A percentile compares a stretch with the other conserved stretches of the same genome.
Evolutionary conservation across 1,140 invertebrate species (phyloP).

Genomic region (Zaprionus kolodkinae): DNA sequence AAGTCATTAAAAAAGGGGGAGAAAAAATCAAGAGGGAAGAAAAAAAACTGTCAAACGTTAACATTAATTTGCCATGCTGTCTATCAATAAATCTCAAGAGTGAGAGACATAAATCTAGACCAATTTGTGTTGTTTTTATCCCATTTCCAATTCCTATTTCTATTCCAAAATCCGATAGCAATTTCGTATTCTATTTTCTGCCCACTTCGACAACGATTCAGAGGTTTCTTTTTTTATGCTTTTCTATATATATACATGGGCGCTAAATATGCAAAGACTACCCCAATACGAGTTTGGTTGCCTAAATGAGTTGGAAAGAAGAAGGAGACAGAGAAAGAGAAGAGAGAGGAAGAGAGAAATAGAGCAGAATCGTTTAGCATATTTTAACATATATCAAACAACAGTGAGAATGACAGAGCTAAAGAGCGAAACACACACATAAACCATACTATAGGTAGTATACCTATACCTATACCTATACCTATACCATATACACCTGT

Average conservation of each 20-base stretch:
- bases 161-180: constrained; percentile 14
- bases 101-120: constrained; percentile 62
- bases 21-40: neutral
- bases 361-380: constrained; percentile 72
- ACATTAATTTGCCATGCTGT: constrained; percentile 67
- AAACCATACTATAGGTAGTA: no score
- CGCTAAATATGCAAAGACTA: constrained; percentile 72
- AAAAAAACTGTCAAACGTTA: constrained; percentile 64
- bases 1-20: constrained; percentile 24
- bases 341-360: constrained; percentile 9
- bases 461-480: neutral
- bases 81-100: constrained; percentile 69
- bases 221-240: constrained; percentile 15
- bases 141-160: constrained; percentile 31
- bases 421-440: constrained; percentile 1
- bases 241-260: constrained; percentile 4
- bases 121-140: constrained; percentile 40
- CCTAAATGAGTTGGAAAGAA: constrained; percentile 60
- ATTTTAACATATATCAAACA: constrained; percentile 71
- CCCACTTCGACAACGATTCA: neutral
- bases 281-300: constrained; percentile 80
- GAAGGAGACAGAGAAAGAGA: constrained; percentile 10
- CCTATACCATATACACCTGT: constrained; percentile 20
- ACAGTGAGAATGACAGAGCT: constrained; percentile 34
- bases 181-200: constrained; percentile 7